A percentile compares a stretch with the other conserved stretches of the same genome.
phyloP scores from a whole-genome alignment of 1,140 invertebrate genomes.

The Sipha flava region DNA sequence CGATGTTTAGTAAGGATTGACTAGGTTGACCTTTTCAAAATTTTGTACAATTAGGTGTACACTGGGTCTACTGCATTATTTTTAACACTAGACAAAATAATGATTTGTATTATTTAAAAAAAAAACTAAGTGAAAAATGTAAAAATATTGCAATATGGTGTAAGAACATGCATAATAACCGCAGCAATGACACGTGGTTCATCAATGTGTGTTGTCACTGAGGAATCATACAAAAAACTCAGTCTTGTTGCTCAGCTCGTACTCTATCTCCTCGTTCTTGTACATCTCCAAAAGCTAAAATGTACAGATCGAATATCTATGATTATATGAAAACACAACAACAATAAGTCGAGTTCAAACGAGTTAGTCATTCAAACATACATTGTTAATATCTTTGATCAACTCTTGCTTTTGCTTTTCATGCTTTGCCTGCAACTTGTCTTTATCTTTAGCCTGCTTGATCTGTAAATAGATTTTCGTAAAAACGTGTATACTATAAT shows the following conservation, averaged over 20 bases:
- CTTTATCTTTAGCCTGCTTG: slow-evolving; percentile 86
- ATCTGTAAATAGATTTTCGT: slow-evolving; percentile 50
- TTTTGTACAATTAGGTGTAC: neutral
- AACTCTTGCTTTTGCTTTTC: slow-evolving; percentile 86
- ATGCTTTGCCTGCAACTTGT: slow-evolving; percentile 85
- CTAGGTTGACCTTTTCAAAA: slow-evolving; percentile 19
- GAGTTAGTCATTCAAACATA: slow-evolving; percentile 47
- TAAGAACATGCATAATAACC: neutral
- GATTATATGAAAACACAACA: slow-evolving; percentile 11
- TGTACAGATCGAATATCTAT: slow-evolving; percentile 23
- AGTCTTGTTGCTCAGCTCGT: slow-evolving; percentile 77
- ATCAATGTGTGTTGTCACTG: neutral
- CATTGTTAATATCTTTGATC: slow-evolving; percentile 82
- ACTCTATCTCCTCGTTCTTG: slow-evolving; percentile 88
- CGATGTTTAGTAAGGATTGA: slow-evolving; percentile 6
- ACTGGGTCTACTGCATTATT: neutral
- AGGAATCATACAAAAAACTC: slow-evolving; percentile 74
- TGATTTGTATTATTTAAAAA: neutral
- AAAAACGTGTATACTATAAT: neutral
- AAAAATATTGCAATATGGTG: neutral
- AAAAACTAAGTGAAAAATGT: slow-evolving; percentile 1
- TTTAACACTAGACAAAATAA: neutral
- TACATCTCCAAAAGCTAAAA: slow-evolving; percentile 87
- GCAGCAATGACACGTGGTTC: neutral
- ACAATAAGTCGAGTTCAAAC: slow-evolving; percentile 22